Evolutionary conservation across 1,140 invertebrate genomes (phyloP).

Genomic region (Dreissena rostriformis): DNA sequence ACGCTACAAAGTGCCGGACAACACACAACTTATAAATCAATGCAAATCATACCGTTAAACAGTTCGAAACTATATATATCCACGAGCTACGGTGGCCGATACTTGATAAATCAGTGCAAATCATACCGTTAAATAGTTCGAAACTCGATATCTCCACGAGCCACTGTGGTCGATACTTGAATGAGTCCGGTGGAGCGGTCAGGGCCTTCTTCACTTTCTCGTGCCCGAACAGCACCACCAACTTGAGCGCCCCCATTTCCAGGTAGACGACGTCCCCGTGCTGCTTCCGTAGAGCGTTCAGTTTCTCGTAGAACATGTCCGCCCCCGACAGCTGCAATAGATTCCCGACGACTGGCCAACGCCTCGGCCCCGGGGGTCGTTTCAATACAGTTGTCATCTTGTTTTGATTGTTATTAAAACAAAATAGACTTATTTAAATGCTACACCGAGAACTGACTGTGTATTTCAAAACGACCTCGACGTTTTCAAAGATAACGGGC

Average conservation of each 20-base stretch:
- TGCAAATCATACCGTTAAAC: slow-evolving; percentile 21
- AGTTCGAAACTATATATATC: slow-evolving; percentile 39
- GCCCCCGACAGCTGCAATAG: slow-evolving; percentile 37
- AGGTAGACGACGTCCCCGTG: slow-evolving; percentile 47
- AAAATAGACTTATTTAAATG: no score
- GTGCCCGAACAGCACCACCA: slow-evolving; percentile 51
- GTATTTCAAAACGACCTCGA: no score
- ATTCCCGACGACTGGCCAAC: slow-evolving; percentile 38
- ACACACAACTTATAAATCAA: no score
- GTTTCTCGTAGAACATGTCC: slow-evolving; percentile 48
- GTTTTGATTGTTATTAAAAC: no score
- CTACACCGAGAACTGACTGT: no score
- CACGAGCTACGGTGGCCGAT: slow-evolving; percentile 42
- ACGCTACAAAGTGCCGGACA: no score
- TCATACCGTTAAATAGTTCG: slow-evolving; percentile 25
- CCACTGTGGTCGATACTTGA: slow-evolving; percentile 45
- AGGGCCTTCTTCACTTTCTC: slow-evolving; percentile 32
- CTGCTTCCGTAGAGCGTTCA: slow-evolving; percentile 22
- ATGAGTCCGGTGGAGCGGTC: slow-evolving; percentile 2
- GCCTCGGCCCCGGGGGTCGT: slow-evolving; percentile 31
- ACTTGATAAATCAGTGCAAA: background rate
- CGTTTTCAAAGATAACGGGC: no score
- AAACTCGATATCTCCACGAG: slow-evolving; percentile 45
- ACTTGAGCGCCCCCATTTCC: slow-evolving; percentile 28
- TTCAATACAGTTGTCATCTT: no score